Evolutionary conservation across 2,113 vertebrate species (phyloP).

Genomic region (Cyrtonyx montezumae): DNA sequence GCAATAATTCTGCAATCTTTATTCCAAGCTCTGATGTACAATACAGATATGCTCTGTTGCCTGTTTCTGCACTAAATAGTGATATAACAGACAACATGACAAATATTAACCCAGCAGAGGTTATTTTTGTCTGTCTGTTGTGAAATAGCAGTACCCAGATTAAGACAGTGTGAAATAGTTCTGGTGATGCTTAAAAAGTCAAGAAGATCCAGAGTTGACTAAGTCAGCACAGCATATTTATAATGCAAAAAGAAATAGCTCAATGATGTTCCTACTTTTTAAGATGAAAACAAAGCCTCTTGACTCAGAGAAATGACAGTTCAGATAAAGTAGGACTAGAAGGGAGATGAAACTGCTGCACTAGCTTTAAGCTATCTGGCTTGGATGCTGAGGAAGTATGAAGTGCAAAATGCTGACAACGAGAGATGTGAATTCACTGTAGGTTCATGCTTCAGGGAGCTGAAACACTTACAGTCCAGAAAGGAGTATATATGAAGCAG

Average conservation of each 20-base stretch:
- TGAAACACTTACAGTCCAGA: not conserved
- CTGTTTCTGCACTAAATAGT: not conserved
- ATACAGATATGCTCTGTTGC: not conserved
- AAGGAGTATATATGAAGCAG: not conserved
- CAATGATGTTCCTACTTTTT: not conserved
- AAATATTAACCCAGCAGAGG: not conserved
- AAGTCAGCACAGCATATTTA: not conserved
- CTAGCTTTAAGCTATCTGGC: not conserved
- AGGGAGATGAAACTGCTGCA: not conserved
- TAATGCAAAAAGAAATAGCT: not conserved
- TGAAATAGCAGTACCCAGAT: not conserved
- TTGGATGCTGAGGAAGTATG: not conserved
- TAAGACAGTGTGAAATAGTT: not conserved
- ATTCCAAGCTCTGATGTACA: not conserved
- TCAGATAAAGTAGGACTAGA: not conserved
- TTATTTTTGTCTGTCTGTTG: not conserved
- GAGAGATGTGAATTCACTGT: not conserved
- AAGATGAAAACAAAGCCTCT: slow-evolving; percentile 11
- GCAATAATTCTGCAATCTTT: not conserved
- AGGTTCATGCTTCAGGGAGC: not conserved
- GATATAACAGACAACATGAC: not conserved
- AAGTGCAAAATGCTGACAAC: not conserved
- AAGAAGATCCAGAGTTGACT: not conserved
- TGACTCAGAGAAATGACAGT: not conserved
- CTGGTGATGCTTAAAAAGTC: not conserved